Conservation (phyloP, 2,113 vertebrate species). For the Mungos mungo region DNA sequence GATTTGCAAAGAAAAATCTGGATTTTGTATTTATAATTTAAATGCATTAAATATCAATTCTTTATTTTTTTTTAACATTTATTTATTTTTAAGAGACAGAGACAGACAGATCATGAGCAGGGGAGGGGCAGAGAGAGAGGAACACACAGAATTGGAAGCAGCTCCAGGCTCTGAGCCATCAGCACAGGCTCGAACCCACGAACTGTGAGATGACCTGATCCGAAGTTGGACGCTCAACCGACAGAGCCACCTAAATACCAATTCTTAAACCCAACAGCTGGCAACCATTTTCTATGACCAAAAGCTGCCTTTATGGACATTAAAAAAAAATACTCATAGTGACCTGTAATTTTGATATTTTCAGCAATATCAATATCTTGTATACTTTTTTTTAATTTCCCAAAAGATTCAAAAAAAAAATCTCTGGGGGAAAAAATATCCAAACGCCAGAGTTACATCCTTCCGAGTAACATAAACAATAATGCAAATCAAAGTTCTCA, state of each 20-base stretch:
- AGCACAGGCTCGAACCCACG: too few species aligned
- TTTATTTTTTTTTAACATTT: not conserved
- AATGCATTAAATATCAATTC: not conserved
- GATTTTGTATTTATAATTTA: not conserved
- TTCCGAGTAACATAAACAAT: not conserved
- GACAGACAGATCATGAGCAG: too few species aligned
- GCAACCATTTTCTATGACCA: not conserved
- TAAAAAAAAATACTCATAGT: not conserved
- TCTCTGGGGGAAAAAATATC: not conserved
- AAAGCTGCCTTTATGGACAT: not conserved
- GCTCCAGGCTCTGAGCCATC: too few species aligned
- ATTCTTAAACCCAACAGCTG: not conserved
- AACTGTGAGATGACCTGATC: too few species aligned
- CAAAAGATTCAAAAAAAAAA: not conserved
- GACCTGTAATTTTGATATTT: not conserved
- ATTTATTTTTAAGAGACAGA: too few species aligned
- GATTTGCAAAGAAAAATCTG: not conserved
- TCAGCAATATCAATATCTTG: not conserved
- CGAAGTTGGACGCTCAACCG: too few species aligned
- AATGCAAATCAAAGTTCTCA: not conserved
- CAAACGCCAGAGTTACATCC: not conserved
- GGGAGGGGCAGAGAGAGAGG: too few species aligned
- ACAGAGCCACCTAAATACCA: not conserved
- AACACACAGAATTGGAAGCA: too few species aligned
- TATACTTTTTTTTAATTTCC: not conserved